These are phyloP conservation scores for Aricia agestis DNA, from an alignment of 1,140 invertebrate genomes.

Conservation along the genomic window DNA sequence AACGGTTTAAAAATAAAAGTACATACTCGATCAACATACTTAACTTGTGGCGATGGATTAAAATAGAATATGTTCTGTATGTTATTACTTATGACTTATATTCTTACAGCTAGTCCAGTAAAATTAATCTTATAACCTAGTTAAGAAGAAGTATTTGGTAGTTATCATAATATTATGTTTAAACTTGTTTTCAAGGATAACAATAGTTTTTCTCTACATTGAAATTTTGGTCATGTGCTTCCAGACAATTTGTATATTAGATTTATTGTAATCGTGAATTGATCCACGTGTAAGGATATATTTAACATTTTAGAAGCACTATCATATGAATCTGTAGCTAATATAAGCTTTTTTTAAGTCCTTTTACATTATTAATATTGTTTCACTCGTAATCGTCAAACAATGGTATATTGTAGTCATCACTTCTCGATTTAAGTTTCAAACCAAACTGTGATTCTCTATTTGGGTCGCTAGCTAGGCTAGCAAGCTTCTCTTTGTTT, in stretches of 20 bases:
- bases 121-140: not conserved
- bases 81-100: not conserved
- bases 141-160: not conserved
- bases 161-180: not conserved
- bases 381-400: slow-evolving; percentile 51
- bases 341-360: not conserved
- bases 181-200: too few species aligned
- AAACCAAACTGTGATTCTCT: slow-evolving; percentile 50
- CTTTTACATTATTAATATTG: not conserved
- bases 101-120: not conserved
- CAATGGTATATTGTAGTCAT: slow-evolving; percentile 50
- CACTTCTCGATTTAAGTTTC: slow-evolving; percentile 53
- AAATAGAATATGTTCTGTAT: not conserved
- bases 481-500: slow-evolving; percentile 41
- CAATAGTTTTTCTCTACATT: too few species aligned
- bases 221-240: too few species aligned
- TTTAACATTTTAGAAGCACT: too few species aligned
- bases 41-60: too few species aligned
- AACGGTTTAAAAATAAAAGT: too few species aligned
- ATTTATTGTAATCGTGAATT: too few species aligned
- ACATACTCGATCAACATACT: too few species aligned
- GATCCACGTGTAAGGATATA: too few species aligned
- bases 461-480: slow-evolving; percentile 36
- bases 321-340: too few species aligned
- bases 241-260: too few species aligned